Evolutionary conservation across 2,797 vertebrate species (phyloP), one percentile per base, ranked within the genome.

Genomic region (Rhadinocentrus ornatus): DNA sequence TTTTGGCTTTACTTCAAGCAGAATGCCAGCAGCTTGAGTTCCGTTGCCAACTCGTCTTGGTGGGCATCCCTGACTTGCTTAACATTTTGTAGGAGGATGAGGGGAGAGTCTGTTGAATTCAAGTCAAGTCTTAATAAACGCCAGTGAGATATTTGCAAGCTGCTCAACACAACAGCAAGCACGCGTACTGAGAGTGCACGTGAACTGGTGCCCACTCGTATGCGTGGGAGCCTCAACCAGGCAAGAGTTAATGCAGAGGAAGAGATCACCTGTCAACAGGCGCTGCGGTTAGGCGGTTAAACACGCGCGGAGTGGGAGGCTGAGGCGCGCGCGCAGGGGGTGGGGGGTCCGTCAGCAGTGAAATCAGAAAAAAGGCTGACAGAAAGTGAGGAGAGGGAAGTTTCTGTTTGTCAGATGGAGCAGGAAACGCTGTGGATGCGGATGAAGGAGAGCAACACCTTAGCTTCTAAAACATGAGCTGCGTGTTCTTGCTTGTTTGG

Each of bases 211-310:
- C 84, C 87, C 82, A 89, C 84, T 82, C 71, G 64, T 37, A 76
- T 87, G 87, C 76, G 86, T 88, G 84, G 86, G 87, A 83, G 67
- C 68, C 39, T 75, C n/a, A 56, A 75, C 64, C 63, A 62, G 73
- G 59, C 53, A 71, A 63, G 59, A 70, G 50, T 52, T 73, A 53
- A 70, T 32, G 59, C 20, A 74, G 71, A 56, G 64, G 56, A 64
- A 56, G 67, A 60, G 52, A 60, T 72, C 31, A 63, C 54, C 69
- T 68, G 75, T 64, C 69, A 72, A 26, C 67, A 48, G 44, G 62
- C 72, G 66, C 75, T 75, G 77, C 85, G 56, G 64, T 37, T 52
- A 24, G 32, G 77, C 85, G 56, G 64, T 37, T 52, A 24, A 37
- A 37, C 71, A 64, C 24, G 58, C 50, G 27, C 12, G 20, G 35